Conservation (phyloP, 1,140 invertebrate genomes). For the Anadara kagoshimensis region DNA sequence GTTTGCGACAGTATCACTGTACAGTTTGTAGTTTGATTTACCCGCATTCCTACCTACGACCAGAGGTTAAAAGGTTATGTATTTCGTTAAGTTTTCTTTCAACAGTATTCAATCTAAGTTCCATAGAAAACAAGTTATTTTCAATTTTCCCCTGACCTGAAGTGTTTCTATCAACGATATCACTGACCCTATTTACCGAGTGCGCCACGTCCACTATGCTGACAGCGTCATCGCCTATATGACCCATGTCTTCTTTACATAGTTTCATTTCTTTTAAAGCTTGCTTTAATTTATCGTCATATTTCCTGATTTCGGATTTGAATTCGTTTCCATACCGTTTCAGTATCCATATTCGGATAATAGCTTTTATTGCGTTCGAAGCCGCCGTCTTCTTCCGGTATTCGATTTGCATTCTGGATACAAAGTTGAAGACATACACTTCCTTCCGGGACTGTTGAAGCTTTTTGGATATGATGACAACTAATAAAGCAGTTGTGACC, state of each 20-base stretch:
- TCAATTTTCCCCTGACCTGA: neutral
- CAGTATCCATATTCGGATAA: conserved; percentile 48
- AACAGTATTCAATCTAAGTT: conserved; percentile 23
- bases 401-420: conserved; percentile 54
- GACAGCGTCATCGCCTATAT: conserved; percentile 48
- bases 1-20: too few relatives aligned
- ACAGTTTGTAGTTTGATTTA: too few relatives aligned
- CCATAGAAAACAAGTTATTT: conserved; percentile 10
- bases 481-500: conserved; percentile 65
- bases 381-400: conserved; percentile 52
- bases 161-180: conserved; percentile 1
- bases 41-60: too few relatives aligned
- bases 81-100: conserved; percentile 42
- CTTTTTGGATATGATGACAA: conserved; percentile 64
- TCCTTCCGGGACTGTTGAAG: conserved; percentile 57
- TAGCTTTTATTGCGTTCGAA: conserved; percentile 57
- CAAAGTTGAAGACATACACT: conserved; percentile 61
- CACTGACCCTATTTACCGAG: conserved; percentile 35
- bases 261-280: conserved; percentile 35
- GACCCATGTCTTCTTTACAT: conserved; percentile 41
- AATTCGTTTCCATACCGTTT: conserved; percentile 37
- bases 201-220: conserved; percentile 48
- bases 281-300: conserved; percentile 44
- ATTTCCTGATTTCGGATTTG: conserved; percentile 40
- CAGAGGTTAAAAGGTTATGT: neutral